phyloP scores from a whole-genome alignment of 2,888 invertebrate genomes.

The Sphaeridia pumilis region DNA sequence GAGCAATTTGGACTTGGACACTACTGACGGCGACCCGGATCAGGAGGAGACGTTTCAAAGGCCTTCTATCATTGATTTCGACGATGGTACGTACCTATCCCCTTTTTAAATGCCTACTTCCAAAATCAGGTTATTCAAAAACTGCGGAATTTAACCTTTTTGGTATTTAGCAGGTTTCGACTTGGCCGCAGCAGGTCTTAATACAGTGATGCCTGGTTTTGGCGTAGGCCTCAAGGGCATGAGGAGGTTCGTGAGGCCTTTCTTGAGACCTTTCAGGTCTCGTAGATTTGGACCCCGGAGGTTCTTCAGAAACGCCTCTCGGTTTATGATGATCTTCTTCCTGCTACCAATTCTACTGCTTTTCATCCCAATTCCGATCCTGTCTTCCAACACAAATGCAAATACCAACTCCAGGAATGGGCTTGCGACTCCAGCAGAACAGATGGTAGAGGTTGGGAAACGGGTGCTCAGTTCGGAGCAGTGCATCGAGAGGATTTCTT shows the following conservation, averaged over 20 bases:
- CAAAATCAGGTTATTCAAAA: no score
- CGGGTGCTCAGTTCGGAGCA: conserved; percentile 29
- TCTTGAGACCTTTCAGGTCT: background rate
- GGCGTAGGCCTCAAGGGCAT: conserved; percentile 3
- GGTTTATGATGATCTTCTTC: conserved; percentile 10
- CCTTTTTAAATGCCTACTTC: no score
- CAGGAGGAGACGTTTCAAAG: conserved; percentile 14
- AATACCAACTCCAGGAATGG: conserved; percentile 3
- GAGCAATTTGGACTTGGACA: background rate
- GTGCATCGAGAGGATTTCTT: conserved; percentile 30
- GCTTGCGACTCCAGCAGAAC: conserved; percentile 18
- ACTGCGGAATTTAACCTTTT: background rate
- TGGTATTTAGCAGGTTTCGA: background rate
- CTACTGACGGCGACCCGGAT: conserved; percentile 2
- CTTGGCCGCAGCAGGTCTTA: conserved; percentile 7
- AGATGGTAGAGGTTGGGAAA: conserved; percentile 7
- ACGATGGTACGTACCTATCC: conserved; percentile 7
- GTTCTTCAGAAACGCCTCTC: background rate
- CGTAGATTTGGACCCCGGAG: background rate
- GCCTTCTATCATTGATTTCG: conserved; percentile 7
- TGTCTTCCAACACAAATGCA: conserved; percentile 17
- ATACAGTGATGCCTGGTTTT: conserved; percentile 4
- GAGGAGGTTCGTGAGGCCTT: background rate
- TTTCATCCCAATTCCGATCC: conserved; percentile 30
- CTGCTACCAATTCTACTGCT: conserved; percentile 27